Evolutionary conservation across 2,888 invertebrate genomes (phyloP).

Genomic region (Aleiodes testaceus): DNA sequence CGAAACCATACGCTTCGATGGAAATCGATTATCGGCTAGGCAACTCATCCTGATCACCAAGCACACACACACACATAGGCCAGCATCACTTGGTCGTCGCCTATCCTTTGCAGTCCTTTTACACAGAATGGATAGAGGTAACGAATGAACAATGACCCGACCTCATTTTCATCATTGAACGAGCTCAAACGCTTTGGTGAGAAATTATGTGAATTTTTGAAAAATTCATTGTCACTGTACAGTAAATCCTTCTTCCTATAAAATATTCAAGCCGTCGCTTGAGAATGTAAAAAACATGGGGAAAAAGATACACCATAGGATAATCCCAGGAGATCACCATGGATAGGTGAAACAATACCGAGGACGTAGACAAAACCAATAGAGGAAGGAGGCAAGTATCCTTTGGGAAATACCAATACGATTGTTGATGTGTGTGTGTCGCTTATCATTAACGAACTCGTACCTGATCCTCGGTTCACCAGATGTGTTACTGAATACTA

Average conservation of each 20-base stretch:
- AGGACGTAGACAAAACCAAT: background rate
- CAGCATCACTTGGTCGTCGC: slow-evolving; percentile 6
- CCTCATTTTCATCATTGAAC: slow-evolving; percentile 36
- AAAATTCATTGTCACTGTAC: too few species aligned
- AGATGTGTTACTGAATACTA: slow-evolving; percentile 12
- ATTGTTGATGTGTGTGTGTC: background rate
- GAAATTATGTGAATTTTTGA: background rate
- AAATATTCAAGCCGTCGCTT: background rate
- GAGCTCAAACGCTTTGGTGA: slow-evolving; percentile 9
- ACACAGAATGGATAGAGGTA: slow-evolving; percentile 13
- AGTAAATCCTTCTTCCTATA: too few species aligned
- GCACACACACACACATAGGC: slow-evolving; percentile 15
- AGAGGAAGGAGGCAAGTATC: background rate
- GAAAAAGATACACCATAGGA: background rate
- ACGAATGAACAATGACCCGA: slow-evolving; percentile 42
- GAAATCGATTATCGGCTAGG: slow-evolving; percentile 42
- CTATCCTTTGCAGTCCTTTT: slow-evolving; percentile 33
- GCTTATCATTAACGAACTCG: slow-evolving; percentile 16
- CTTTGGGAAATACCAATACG: background rate
- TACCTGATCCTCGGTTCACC: background rate
- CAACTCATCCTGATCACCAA: slow-evolving; percentile 2
- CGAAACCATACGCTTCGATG: slow-evolving; percentile 38
- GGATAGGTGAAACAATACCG: background rate
- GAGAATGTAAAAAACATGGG: background rate
- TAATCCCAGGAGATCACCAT: background rate